phyloP scores from a whole-genome alignment of 2,888 invertebrate species.

The Ochlodes sylvanus region DNA sequence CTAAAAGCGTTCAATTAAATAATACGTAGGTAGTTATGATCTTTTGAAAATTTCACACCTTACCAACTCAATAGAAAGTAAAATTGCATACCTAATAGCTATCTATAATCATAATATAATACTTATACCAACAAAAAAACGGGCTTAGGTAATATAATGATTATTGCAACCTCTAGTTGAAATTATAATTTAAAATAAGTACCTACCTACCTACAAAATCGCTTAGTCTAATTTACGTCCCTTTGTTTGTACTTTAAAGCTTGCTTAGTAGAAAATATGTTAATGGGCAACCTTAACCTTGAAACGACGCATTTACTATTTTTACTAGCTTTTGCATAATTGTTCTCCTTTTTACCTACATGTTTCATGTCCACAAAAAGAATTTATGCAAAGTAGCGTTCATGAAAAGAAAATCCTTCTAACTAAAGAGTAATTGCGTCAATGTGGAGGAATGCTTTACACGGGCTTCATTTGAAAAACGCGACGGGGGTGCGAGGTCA shows the following conservation, averaged over 20 bases:
- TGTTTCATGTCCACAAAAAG: slow-evolving; percentile 35
- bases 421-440: slow-evolving; percentile 70
- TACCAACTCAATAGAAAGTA: no score
- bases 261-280: slow-evolving; percentile 19
- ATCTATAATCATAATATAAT: no score
- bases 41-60: no score
- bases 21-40: no score
- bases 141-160: no score
- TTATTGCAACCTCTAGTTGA: not conserved
- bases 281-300: slow-evolving; percentile 29
- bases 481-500: slow-evolving; percentile 84
- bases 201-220: not conserved
- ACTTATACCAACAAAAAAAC: no score
- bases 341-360: slow-evolving; percentile 12
- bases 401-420: slow-evolving; percentile 52
- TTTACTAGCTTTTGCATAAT: slow-evolving; percentile 34
- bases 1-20: no score
- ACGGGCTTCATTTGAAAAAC: slow-evolving; percentile 82
- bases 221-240: slow-evolving; percentile 6
- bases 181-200: slow-evolving; percentile 5
- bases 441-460: slow-evolving; percentile 59
- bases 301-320: slow-evolving; percentile 28
- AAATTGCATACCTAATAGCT: no score
- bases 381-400: slow-evolving; percentile 40
- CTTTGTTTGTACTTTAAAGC: slow-evolving; percentile 20